Base-by-base conservation (phyloP, 1,140 invertebrate genomes). In the Cecropterus lyciades region DNA sequence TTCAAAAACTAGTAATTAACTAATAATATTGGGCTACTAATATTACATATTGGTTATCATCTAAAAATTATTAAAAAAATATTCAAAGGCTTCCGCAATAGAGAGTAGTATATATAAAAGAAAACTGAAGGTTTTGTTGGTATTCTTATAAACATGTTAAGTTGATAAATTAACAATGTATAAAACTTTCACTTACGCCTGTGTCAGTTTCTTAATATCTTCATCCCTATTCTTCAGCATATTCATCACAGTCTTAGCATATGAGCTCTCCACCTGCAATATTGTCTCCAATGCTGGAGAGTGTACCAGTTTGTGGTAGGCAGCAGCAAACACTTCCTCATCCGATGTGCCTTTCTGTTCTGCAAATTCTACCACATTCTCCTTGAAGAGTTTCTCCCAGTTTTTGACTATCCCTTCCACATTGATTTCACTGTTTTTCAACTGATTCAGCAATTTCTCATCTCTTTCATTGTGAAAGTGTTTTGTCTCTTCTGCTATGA, bases 241-340 rank as follows among this genome's bases (percentile, higher is more conserved):
- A 73, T 95, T 93, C 56, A 94, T 93, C 0, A 97, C 94, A 63
- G 95, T 94, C 65, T 95, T 92, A n/a, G 96, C 95, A 91, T 95
- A 96, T 24, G 95, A 94, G 78, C 96, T 95, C 87, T 97, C 96
- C 42, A 96, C 94, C 84, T 96, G 95, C 17, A 97, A 89, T 68
- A 98, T 95, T 0, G 95, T 95, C 75, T 96, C 95, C 14, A 97
- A 80, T 4, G 96, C 96, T 3, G 96, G 96, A 0, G 97, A 97
- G 84, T 97, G 96, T 4, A 97, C 96, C 40, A 98, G 84, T 76
- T 94, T 94, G 82, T 97, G 96, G 89, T 97, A 97, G 37, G 96
- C 96, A 8, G 95, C 95, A 14, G 96, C 95, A 92, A 96, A 96
- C 13, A 97, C 88, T 82, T 96, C 95, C 79, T 96, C 95, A 84